Conservation (phyloP, 2,888 invertebrate species). For the Oegoconia quadripuncta region DNA sequence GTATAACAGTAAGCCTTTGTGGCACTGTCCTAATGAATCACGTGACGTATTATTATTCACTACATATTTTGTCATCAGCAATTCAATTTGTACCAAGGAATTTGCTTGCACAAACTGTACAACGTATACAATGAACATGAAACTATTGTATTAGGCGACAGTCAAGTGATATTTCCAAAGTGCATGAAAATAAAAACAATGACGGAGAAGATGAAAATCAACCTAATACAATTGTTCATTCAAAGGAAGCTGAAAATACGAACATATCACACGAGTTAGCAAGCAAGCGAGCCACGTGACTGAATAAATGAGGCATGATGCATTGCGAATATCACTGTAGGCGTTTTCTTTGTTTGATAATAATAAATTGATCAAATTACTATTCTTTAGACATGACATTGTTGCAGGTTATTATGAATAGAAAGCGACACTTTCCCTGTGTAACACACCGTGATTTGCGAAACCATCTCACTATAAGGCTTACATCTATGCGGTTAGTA, state of each 20-base stretch:
- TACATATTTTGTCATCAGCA: neutral
- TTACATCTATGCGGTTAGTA: constrained; percentile 40
- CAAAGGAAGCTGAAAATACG: constrained; percentile 52
- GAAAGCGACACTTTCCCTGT: constrained; percentile 61
- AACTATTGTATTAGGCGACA: constrained; percentile 1
- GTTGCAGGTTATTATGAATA: constrained; percentile 22
- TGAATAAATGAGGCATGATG: constrained; percentile 47
- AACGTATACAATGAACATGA: constrained; percentile 4
- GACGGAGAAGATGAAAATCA: constrained; percentile 30
- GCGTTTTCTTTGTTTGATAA: constrained; percentile 13
- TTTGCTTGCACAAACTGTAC: neutral
- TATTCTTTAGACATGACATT: neutral
- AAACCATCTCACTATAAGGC: constrained; percentile 40
- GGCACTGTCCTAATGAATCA: constrained; percentile 1
- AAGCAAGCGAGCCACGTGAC: constrained; percentile 65
- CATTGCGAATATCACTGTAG: constrained; percentile 58
- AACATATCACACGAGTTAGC: constrained; percentile 52
- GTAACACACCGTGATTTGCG: constrained; percentile 41
- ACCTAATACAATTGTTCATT: constrained; percentile 36
- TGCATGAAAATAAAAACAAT: constrained; percentile 6
- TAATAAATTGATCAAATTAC: constrained; percentile 7
- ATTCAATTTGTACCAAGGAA: neutral
- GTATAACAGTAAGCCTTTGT: constrained; percentile 6
- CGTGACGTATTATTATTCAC: neutral
- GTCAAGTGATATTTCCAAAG: neutral